A percentile compares a stretch with the other conserved stretches of the same genome.
Conservation (phyloP, 2,113 vertebrate species). For the Neolamprologus sp. region DNA sequence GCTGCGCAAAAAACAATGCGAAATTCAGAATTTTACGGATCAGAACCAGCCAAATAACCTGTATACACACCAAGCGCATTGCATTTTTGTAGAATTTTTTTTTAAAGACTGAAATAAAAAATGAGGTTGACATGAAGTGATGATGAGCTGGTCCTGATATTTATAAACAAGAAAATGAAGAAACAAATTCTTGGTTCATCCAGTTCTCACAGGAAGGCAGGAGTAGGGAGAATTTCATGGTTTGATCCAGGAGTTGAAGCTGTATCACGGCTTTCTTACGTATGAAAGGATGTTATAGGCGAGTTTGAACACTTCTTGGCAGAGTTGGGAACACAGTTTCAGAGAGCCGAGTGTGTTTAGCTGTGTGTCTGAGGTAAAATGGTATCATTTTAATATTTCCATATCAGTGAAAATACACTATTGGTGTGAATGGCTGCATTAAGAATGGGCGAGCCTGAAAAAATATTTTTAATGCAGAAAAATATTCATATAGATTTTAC, state of each 20-base stretch:
- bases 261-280: background rate
- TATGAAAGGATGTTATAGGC: background rate
- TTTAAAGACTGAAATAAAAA: background rate
- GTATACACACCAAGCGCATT: background rate
- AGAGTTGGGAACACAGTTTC: background rate
- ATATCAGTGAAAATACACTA: background rate
- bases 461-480: background rate
- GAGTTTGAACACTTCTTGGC: background rate
- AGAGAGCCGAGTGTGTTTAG: background rate
- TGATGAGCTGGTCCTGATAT: background rate
- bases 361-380: background rate
- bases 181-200: background rate
- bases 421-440: background rate
- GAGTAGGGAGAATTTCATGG: background rate
- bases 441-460: background rate
- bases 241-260: background rate
- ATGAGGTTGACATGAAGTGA: background rate
- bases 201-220: background rate
- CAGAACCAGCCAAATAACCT: background rate
- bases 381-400: background rate
- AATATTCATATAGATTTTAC: background rate
- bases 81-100: background rate
- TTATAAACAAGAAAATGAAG: background rate
- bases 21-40: background rate
- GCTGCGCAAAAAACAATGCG: fast-evolving